Percentiles rank a stretch among this genome's conserved stretches.
Evolutionary conservation across 64 coral and sea anemone genomes (phyloP).

Genomic region (Platygyra sinensis): DNA sequence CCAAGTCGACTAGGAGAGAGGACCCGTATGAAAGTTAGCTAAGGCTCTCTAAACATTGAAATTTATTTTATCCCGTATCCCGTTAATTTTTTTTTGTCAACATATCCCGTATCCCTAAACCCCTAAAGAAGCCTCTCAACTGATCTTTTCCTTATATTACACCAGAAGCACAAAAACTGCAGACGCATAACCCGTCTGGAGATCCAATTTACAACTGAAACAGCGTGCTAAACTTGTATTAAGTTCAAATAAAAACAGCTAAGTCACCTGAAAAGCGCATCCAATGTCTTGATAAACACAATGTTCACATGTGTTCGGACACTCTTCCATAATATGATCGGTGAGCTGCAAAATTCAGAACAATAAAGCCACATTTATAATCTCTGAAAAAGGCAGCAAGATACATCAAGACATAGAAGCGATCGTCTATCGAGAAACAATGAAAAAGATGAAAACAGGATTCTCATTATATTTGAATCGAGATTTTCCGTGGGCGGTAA

Average conservation of each 20-base stretch:
- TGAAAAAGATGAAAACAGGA: background rate
- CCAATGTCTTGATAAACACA: constrained; percentile 47
- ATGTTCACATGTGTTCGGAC: constrained; percentile 35
- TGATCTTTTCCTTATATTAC: no score
- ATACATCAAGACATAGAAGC: no score
- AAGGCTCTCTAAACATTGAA: no score
- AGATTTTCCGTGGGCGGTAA: background rate
- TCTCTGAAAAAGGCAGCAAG: background rate
- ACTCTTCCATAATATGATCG: constrained; percentile 61
- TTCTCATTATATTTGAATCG: background rate
- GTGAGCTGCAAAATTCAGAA: constrained; percentile 21
- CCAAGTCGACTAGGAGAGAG: no score
- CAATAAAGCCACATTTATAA: background rate
- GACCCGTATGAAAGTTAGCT: no score
- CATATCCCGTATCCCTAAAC: no score
- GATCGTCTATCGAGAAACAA: background rate
- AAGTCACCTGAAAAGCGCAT: constrained; percentile 64
- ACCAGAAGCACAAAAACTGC: no score
- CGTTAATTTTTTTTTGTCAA: no score
- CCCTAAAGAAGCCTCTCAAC: no score
- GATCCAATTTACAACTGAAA: no score
- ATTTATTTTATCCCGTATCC: no score
- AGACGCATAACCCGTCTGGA: no score
- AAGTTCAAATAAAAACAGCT: background rate
- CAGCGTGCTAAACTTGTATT: background rate